Percentiles rank a stretch among this genome's conserved stretches.
Conservation (phyloP, 2,797 vertebrate genomes). For the Odontamblyopus rebecca region DNA sequence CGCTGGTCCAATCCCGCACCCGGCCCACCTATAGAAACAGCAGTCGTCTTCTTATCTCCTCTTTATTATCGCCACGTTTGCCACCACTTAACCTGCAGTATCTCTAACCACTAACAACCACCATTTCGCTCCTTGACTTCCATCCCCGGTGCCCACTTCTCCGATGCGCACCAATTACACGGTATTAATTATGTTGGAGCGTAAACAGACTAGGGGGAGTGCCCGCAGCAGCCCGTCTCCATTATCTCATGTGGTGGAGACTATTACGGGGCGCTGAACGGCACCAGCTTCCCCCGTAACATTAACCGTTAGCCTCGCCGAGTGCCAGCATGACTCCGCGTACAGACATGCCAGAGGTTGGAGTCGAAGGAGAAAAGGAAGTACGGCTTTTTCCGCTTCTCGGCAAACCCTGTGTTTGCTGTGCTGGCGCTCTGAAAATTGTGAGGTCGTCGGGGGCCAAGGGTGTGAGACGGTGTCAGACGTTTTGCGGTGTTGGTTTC, state of each 20-base stretch:
- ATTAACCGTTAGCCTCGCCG: conserved; percentile 40
- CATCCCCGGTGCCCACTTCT: conserved; percentile 19
- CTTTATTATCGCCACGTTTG: neutral
- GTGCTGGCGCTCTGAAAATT: conserved; percentile 15
- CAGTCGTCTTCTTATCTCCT: neutral
- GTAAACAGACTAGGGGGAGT: conserved; percentile 51
- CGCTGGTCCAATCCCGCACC: neutral
- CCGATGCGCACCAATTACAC: conserved; percentile 45
- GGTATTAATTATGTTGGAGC: conserved; percentile 58
- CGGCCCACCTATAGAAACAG: neutral
- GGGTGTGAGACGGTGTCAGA: neutral
- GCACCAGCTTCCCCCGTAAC: conserved; percentile 38
- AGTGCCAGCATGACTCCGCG: conserved; percentile 22
- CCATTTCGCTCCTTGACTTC: conserved; percentile 1
- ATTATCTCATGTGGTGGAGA: conserved; percentile 48
- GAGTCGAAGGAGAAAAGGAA: conserved; percentile 14
- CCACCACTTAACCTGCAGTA: neutral
- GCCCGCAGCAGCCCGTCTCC: conserved; percentile 46
- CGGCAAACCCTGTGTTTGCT: conserved; percentile 8
- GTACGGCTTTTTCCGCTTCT: conserved; percentile 13
- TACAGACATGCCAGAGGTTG: conserved; percentile 29
- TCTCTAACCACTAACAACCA: neutral
- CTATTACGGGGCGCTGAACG: conserved; percentile 58
- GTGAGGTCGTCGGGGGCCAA: conserved; percentile 11
- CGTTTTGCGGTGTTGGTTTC: neutral